Base-by-base conservation (phyloP, 35 echinoderm and acorn worm species). In the Patiria miniata region DNA sequence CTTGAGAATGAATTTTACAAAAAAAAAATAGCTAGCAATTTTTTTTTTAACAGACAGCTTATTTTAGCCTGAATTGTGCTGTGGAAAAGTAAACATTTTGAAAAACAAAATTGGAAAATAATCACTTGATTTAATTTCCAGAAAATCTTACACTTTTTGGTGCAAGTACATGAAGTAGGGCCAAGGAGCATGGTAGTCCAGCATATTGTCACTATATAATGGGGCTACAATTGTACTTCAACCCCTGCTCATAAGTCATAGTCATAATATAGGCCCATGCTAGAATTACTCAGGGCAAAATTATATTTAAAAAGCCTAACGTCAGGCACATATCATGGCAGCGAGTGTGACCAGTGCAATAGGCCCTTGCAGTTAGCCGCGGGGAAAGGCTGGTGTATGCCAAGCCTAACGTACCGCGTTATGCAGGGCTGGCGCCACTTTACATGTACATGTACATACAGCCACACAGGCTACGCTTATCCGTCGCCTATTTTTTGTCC, bases 61-160 rank as follows among this genome's bases (percentile, higher is more conserved):
- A n/a, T n/a, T n/a, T 60, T 60, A 60, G 57, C 57, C 57, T 60
- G 57, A 60, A 60, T 5, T 60, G 28, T n/a, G 57, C 28, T 60
- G 57, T 60, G 57, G 57, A 60, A 5, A 60, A 60, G 18, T n/a
- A n/a, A 60, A 60, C 57, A 7, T 60, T 60, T 60, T 26, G 1
- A 60, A 60, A 60, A 60, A 60, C 57, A 60, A 60, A 60, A 60
- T 60, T n/a, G 57, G 57, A 60, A 18, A 60, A 60, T 60, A 60
- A 60, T 21, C 57, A 60, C 57, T 60, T 60, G 57, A 60, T 60
- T 60, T 60, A n/a, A 60, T 60, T 60, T 60, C 28, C 57, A 60
- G 57, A 60, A 60, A 60, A 60, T 60, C 57, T 60, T 60, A 60
- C 57, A 60, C 57, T n/a, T 60, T 60, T 60, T 60, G 18, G 57